Conservation (phyloP, 2,797 vertebrate species). For the Malacoctenus gilli region DNA sequence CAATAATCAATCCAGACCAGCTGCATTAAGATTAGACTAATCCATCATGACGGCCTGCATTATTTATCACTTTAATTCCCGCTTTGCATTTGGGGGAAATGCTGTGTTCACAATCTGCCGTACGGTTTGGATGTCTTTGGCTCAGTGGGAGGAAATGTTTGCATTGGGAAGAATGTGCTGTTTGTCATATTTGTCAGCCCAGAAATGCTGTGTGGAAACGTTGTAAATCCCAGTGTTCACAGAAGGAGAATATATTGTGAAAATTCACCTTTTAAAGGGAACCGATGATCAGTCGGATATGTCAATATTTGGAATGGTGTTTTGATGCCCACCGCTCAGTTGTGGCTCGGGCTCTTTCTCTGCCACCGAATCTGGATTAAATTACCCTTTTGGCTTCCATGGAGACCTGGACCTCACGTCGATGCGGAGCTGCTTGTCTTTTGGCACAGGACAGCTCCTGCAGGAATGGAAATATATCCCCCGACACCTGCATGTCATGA, state of each 20-base stretch:
- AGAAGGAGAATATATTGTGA: slow-evolving; percentile 25
- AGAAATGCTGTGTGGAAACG: slow-evolving; percentile 13
- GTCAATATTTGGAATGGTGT: slow-evolving; percentile 29
- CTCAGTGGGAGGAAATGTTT: slow-evolving; percentile 21
- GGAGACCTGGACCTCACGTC: slow-evolving; percentile 29
- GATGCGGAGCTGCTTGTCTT: slow-evolving; percentile 50
- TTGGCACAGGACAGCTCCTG: slow-evolving; percentile 36
- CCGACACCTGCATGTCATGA: slow-evolving; percentile 49
- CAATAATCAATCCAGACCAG: slow-evolving; percentile 56
- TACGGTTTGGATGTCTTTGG: slow-evolving; percentile 31
- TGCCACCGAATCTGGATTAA: slow-evolving; percentile 20
- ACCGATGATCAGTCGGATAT: slow-evolving; percentile 16
- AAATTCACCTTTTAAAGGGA: slow-evolving; percentile 25
- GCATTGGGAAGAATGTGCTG: slow-evolving; percentile 3
- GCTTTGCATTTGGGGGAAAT: slow-evolving; percentile 49
- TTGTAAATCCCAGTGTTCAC: slow-evolving; percentile 27
- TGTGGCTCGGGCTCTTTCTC: slow-evolving; percentile 4
- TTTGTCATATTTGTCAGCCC: slow-evolving; percentile 28
- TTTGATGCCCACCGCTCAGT: slow-evolving; percentile 24
- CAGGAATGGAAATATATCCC: slow-evolving; percentile 39
- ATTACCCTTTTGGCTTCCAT: slow-evolving; percentile 37
- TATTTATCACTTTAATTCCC: slow-evolving; percentile 68
- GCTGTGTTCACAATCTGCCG: slow-evolving; percentile 35
- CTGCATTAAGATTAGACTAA: slow-evolving; percentile 69
- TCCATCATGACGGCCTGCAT: slow-evolving; percentile 67